These are phyloP conservation scores for Scomber scombrus DNA, from an alignment of 2,113 vertebrate species.

Conservation along the genomic window DNA sequence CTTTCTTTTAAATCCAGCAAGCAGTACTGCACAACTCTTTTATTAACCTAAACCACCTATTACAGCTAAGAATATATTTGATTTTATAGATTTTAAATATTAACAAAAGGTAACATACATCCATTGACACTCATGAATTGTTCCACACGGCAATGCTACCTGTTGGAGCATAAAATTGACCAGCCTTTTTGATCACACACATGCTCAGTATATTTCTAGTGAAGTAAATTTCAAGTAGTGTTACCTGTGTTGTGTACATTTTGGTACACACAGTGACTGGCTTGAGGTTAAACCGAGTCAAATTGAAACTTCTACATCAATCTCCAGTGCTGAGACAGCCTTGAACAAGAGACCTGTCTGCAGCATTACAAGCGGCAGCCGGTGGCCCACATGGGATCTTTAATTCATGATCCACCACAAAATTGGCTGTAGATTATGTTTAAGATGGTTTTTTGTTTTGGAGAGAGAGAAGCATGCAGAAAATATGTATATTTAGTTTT, in stretches of 20 bases:
- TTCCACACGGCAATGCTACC: no score
- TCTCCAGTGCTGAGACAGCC: constrained; percentile 4
- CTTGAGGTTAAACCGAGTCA: constrained; percentile 41
- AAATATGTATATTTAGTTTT: constrained; percentile 47
- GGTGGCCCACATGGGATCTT: constrained; percentile 39
- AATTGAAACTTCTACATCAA: constrained; percentile 38
- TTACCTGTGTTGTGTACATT: not conserved
- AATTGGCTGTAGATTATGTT: constrained; percentile 19
- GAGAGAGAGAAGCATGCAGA: not conserved
- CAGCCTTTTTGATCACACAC: no score
- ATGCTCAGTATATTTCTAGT: no score
- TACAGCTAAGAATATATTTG: no score
- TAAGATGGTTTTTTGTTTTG: constrained; percentile 14
- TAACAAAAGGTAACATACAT: no score
- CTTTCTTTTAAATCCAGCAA: not conserved
- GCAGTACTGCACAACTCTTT: not conserved
- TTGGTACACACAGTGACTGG: constrained; percentile 30
- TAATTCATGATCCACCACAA: constrained; percentile 41
- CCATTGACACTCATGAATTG: no score
- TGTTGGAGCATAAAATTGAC: no score
- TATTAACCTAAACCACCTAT: no score
- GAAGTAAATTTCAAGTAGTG: no score
- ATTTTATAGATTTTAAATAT: no score
- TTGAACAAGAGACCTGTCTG: constrained; percentile 27
- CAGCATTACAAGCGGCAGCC: constrained; percentile 16